A percentile compares a stretch with the other conserved stretches of the same genome.
Conservation (phyloP, 2,113 vertebrate genomes). For the Danio rerio region GRCz12tu NC_133182.1:41430001-41430500, state of each 20-base stretch:
- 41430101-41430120: background rate
- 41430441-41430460: background rate
- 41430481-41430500: background rate
- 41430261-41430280: background rate
- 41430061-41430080: background rate
- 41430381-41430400: background rate
- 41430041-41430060: background rate
- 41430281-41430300: conserved; percentile 13
- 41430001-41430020: no score
- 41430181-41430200: background rate
- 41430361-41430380: background rate
- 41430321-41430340: conserved; percentile 3
- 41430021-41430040: background rate
- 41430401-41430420: background rate
- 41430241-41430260: conserved; percentile 2
- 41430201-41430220: background rate
- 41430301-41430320: background rate
- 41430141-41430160: background rate
- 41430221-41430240: background rate
- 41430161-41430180: background rate
- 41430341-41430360: conserved; percentile 18
- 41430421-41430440: background rate
- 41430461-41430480: background rate
- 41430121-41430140: background rate
- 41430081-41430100: background rate